These are phyloP conservation scores for Mus spicilegus DNA, from an alignment of 2,113 vertebrate genomes.

Conservation along the genomic window DNA sequence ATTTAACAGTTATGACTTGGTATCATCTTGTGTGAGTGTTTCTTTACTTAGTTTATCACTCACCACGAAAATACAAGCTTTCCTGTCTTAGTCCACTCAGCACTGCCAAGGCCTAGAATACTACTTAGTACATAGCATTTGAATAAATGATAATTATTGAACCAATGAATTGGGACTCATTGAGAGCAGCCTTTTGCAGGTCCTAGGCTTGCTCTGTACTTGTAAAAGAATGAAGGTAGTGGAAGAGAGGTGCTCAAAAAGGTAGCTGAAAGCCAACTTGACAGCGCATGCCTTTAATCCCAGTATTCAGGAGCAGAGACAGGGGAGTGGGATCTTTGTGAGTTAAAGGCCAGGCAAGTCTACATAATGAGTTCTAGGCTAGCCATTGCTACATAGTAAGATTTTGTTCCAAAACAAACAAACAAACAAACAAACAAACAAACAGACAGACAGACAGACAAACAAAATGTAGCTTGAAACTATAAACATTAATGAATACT, in stretches of 20 bases:
- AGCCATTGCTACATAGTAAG: background rate
- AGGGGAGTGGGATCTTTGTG: background rate
- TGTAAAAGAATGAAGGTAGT: background rate
- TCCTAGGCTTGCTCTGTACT: background rate
- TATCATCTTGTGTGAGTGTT: background rate
- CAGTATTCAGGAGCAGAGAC: background rate
- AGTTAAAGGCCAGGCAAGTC: background rate
- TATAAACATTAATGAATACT: slow-evolving; percentile 35
- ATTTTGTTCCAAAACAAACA: background rate
- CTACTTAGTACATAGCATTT: background rate
- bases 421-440: background rate
- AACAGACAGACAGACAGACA: background rate
- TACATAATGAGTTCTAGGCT: background rate
- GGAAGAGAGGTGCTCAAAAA: background rate
- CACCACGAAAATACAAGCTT: background rate
- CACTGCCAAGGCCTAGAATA: background rate
- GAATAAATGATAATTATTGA: background rate
- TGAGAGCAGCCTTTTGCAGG: background rate
- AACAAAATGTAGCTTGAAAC: background rate
- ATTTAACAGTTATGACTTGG: background rate
- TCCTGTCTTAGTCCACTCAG: background rate
- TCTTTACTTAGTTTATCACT: background rate
- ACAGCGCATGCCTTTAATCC: background rate
- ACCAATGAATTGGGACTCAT: background rate
- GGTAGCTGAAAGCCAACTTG: background rate